Evolutionary conservation across 1,140 invertebrate genomes (phyloP).

Genomic region (Papilio dardanus): DNA sequence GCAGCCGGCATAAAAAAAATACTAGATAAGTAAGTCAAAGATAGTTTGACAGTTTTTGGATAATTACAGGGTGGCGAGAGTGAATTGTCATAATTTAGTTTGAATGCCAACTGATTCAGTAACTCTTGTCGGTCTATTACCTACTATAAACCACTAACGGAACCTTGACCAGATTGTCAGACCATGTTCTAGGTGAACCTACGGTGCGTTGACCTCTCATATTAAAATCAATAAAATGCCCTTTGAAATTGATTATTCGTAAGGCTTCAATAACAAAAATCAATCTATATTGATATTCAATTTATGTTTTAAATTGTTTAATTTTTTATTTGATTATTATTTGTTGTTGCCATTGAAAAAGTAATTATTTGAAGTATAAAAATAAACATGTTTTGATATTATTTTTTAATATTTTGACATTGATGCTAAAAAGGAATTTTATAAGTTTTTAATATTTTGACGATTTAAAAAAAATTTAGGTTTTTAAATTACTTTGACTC

Average conservation of each 20-base stretch:
- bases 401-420: background rate
- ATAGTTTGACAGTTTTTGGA: too few relatives aligned
- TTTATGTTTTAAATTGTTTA: constrained; percentile 4
- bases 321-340: constrained; percentile 2
- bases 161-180: background rate
- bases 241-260: background rate
- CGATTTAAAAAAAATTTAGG: too few relatives aligned
- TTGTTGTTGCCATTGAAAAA: background rate
- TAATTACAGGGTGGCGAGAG: too few relatives aligned
- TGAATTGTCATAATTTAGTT: too few relatives aligned
- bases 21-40: too few relatives aligned
- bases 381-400: background rate
- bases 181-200: background rate
- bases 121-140: too few relatives aligned
- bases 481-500: too few relatives aligned
- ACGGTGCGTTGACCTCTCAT: background rate
- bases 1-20: too few relatives aligned
- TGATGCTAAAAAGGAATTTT: background rate
- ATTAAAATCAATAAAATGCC: background rate
- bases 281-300: constrained; percentile 16
- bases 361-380: background rate
- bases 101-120: too few relatives aligned
- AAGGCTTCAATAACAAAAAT: background rate
- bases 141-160: background rate
- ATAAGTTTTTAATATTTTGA: too few relatives aligned